Evolutionary conservation across 2,888 invertebrate species (phyloP).

Genomic region (Parnassius smintheus): DNA sequence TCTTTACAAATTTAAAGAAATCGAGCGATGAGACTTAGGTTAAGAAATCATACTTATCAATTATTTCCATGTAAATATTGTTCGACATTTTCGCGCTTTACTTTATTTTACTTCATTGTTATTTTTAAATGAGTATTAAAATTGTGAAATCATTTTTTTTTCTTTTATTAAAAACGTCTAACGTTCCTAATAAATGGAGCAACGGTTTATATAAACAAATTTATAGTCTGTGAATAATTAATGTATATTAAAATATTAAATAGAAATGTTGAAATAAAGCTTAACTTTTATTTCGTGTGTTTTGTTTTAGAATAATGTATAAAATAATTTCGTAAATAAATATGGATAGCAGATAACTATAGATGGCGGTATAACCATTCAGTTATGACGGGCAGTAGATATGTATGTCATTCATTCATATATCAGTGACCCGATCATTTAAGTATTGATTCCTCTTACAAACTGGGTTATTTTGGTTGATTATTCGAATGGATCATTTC

Average conservation of each 20-base stretch:
- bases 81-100: slow-evolving; percentile 40
- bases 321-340: no score
- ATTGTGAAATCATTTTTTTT: slow-evolving; percentile 36
- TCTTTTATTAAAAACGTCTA: slow-evolving; percentile 23
- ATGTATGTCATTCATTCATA: no score
- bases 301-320: slow-evolving; percentile 7
- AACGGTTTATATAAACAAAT: slow-evolving; percentile 3
- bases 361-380: no score
- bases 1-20: not conserved
- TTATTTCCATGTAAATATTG: slow-evolving; percentile 55
- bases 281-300: slow-evolving; percentile 7
- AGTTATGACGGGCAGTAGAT: no score
- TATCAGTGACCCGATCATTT: no score
- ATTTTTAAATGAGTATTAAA: slow-evolving; percentile 47
- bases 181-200: slow-evolving; percentile 16
- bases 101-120: slow-evolving; percentile 43
- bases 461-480: no score
- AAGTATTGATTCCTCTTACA: no score
- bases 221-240: not conserved
- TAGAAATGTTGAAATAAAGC: slow-evolving; percentile 10
- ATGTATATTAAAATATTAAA: slow-evolving; percentile 3
- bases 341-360: no score
- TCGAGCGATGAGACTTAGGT: slow-evolving; percentile 8
- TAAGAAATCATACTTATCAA: slow-evolving; percentile 34
- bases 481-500: no score